phyloP scores from a whole-genome alignment of 2,797 vertebrate genomes.

The Pseudochromis fuscus region DNA sequence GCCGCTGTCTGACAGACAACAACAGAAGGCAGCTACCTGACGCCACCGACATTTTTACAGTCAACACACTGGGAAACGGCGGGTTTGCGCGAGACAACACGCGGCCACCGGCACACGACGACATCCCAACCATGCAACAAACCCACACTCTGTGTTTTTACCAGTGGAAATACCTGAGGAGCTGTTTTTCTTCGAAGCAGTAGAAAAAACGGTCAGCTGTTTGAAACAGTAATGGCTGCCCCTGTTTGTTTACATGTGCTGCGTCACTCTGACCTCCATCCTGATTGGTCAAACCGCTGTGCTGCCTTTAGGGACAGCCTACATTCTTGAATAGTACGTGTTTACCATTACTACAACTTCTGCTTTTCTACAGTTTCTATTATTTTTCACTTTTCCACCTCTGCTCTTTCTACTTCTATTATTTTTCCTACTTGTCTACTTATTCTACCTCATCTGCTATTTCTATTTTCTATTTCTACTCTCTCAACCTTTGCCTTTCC shows the following conservation, averaged over 20 bases:
- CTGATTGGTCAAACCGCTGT: conserved; percentile 45
- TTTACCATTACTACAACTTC: too few relatives aligned
- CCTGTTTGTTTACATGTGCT: conserved; percentile 76
- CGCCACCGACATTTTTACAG: conserved; percentile 2
- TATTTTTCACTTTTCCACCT: too few relatives aligned
- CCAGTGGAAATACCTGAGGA: neutral
- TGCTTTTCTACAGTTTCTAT: too few relatives aligned
- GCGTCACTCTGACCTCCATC: conserved; percentile 50
- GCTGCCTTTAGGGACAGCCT: conserved; percentile 34
- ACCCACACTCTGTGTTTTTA: accelerated
- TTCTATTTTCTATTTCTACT: too few relatives aligned
- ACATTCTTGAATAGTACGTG: too few relatives aligned
- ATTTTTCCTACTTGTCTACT: too few relatives aligned
- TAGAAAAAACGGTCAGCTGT: neutral
- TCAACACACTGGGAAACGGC: too few relatives aligned
- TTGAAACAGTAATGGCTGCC: conserved; percentile 66
- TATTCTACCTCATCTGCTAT: too few relatives aligned
- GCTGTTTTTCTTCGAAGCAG: neutral
- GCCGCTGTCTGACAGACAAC: conserved; percentile 35
- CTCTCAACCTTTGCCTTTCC: too few relatives aligned
- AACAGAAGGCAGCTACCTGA: conserved; percentile 13
- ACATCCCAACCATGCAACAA: too few relatives aligned
- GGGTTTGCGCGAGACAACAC: too few relatives aligned
- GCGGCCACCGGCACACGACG: neutral
- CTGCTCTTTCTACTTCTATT: too few relatives aligned